Percentiles rank a stretch among this genome's conserved stretches.
Evolutionary conservation across 2,113 vertebrate genomes (phyloP).

Genomic region (Chiloscyllium plagiosum): DNA sequence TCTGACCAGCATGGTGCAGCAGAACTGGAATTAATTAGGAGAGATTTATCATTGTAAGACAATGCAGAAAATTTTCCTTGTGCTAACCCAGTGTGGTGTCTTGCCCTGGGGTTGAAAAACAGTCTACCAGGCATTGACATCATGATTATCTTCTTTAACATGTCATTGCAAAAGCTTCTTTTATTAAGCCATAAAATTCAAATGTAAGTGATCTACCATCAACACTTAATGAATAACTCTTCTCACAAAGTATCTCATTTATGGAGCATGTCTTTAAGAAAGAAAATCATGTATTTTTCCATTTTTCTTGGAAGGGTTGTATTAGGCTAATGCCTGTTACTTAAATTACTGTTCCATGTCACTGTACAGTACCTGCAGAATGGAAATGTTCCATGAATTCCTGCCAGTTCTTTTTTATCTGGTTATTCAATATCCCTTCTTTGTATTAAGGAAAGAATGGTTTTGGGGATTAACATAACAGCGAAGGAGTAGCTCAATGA

Average conservation of each 20-base stretch:
- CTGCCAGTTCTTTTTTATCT: background rate
- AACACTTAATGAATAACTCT: background rate
- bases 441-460: background rate
- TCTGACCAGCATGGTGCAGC: slow-evolving; percentile 45
- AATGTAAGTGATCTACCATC: background rate
- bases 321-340: background rate
- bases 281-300: background rate
- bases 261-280: background rate
- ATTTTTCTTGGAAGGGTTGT: background rate
- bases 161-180: background rate
- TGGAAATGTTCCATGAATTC: slow-evolving; percentile 23
- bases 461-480: background rate
- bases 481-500: background rate
- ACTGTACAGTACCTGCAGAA: background rate
- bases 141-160: slow-evolving; percentile 46
- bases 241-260: background rate
- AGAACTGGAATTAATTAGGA: slow-evolving; percentile 59
- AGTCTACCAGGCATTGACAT: slow-evolving; percentile 51
- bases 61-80: slow-evolving; percentile 46
- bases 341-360: background rate
- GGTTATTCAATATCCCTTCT: background rate
- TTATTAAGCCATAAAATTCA: background rate
- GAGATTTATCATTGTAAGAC: slow-evolving; percentile 44
- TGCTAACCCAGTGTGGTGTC: slow-evolving; percentile 52
- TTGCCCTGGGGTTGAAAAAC: slow-evolving; percentile 57